Percentiles rank a stretch among this genome's conserved stretches.
These are phyloP conservation scores for Drosophila leonis DNA, from an alignment of 2,888 invertebrate genomes.

Conservation along the genomic window DNA sequence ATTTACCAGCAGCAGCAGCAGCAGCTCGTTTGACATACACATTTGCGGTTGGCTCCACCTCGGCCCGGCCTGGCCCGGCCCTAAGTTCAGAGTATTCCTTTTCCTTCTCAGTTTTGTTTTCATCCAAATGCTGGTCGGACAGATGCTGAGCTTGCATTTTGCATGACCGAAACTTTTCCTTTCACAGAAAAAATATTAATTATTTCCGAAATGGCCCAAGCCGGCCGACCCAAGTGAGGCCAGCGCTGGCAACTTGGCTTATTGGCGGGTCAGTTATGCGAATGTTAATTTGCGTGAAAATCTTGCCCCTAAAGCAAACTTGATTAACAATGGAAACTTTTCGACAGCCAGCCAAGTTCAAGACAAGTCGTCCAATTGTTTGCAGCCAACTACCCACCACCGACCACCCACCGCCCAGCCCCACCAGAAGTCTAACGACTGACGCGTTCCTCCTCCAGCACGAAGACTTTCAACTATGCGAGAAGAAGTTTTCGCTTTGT, in stretches of 20 bases:
- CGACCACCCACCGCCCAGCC: not conserved
- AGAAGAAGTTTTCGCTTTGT: conserved; percentile 42
- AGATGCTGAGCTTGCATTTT: conserved; percentile 28
- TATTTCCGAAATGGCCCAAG: conserved; percentile 46
- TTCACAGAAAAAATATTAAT: conserved; percentile 52
- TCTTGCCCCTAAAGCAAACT: conserved; percentile 60
- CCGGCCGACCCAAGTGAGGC: not conserved
- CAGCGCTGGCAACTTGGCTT: conserved; percentile 6
- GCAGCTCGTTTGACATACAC: not conserved
- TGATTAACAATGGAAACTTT: conserved; percentile 67
- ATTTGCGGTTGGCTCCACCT: not conserved
- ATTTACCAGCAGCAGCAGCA: conserved; percentile 2
- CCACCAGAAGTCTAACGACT: conserved; percentile 10
- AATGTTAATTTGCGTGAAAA: conserved; percentile 62
- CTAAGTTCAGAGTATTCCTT: not conserved
- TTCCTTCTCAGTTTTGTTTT: not conserved
- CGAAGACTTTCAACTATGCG: conserved; percentile 39
- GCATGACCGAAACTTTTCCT: conserved; percentile 24
- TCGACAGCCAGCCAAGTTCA: conserved; percentile 47
- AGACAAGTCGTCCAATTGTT: conserved; percentile 63
- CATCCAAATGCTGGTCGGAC: conserved; percentile 4
- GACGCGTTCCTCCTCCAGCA: not conserved
- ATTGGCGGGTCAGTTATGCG: conserved; percentile 39
- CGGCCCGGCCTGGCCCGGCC: not conserved
- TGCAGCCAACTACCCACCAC: conserved; percentile 16